Percentiles rank a stretch among this genome's conserved stretches.
These are phyloP conservation scores for Lordiphosa andalusiaca DNA, from an alignment of 2,888 invertebrate genomes.

Conservation along the genomic window DNA sequence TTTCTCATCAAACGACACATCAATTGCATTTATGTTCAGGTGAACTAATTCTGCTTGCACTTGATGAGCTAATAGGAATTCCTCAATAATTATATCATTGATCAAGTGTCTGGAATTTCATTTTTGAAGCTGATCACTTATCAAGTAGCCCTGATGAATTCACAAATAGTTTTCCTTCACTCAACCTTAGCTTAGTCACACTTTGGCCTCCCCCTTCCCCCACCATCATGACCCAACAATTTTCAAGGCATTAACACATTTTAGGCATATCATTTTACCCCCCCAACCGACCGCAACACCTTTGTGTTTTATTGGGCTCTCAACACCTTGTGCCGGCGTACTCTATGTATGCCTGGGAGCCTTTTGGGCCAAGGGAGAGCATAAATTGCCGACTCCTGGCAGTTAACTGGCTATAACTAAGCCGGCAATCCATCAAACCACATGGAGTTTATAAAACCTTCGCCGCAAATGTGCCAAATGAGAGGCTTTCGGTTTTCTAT, in stretches of 20 bases:
- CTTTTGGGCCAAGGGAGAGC: slow-evolving; percentile 3
- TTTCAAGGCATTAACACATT: slow-evolving; percentile 4
- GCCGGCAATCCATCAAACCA: slow-evolving; percentile 66
- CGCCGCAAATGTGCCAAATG: slow-evolving; percentile 49
- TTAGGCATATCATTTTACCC: background rate
- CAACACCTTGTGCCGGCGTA: slow-evolving; percentile 26
- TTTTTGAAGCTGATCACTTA: too few relatives aligned
- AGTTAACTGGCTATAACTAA: slow-evolving; percentile 71
- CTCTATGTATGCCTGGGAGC: background rate
- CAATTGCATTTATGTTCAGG: too few relatives aligned
- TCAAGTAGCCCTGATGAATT: too few relatives aligned
- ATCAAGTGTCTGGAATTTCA: too few relatives aligned
- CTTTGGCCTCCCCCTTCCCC: background rate
- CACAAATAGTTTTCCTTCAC: too few relatives aligned
- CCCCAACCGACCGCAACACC: background rate
- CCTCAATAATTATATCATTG: too few relatives aligned
- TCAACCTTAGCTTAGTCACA: background rate
- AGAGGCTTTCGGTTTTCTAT: slow-evolving; percentile 68
- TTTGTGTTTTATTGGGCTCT: slow-evolving; percentile 5
- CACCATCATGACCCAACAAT: slow-evolving; percentile 1
- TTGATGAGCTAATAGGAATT: too few relatives aligned
- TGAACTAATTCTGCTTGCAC: too few relatives aligned
- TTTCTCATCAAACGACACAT: too few relatives aligned
- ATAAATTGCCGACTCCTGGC: slow-evolving; percentile 47
- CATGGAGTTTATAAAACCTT: slow-evolving; percentile 49